phyloP scores from a whole-genome alignment of 2,888 invertebrate species.

The Aleiodes leptofemur region DNA sequence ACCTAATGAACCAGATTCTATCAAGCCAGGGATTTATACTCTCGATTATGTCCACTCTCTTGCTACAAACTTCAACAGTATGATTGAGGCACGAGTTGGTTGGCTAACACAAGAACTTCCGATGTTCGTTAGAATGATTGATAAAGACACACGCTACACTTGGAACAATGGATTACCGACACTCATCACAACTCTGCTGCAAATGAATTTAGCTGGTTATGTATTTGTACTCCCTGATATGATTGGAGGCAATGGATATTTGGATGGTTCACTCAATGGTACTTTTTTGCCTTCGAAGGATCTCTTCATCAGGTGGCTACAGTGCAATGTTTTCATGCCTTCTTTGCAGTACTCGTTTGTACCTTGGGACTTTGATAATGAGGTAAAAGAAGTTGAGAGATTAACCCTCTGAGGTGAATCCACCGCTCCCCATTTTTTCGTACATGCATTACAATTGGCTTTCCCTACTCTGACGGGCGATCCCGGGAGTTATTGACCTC shows the following conservation, averaged over 20 bases:
- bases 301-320: constrained; percentile 86
- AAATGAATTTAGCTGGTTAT: constrained; percentile 77
- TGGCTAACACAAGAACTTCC: constrained; percentile 82
- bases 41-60: constrained; percentile 78
- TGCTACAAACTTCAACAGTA: constrained; percentile 78
- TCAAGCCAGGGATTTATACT: constrained; percentile 79
- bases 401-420: too few species aligned
- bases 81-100: constrained; percentile 85
- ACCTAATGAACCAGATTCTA: constrained; percentile 76
- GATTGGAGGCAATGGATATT: constrained; percentile 83
- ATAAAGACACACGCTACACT: constrained; percentile 85
- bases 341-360: constrained; percentile 87
- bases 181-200: constrained; percentile 83
- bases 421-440: too few species aligned
- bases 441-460: too few species aligned
- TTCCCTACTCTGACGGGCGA: too few species aligned
- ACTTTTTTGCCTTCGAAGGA: constrained; percentile 76
- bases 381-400: constrained; percentile 53
- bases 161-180: constrained; percentile 83
- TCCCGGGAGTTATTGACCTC: too few species aligned
- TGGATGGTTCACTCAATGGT: constrained; percentile 76
- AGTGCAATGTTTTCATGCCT: constrained; percentile 87
- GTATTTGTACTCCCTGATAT: constrained; percentile 88
- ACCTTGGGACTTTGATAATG: constrained; percentile 86
- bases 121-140: constrained; percentile 86